Evolutionary conservation across 2,888 invertebrate species (phyloP), one percentile per base, ranked within the genome.

Genomic region (Caenorhabditis imperialis): DNA sequence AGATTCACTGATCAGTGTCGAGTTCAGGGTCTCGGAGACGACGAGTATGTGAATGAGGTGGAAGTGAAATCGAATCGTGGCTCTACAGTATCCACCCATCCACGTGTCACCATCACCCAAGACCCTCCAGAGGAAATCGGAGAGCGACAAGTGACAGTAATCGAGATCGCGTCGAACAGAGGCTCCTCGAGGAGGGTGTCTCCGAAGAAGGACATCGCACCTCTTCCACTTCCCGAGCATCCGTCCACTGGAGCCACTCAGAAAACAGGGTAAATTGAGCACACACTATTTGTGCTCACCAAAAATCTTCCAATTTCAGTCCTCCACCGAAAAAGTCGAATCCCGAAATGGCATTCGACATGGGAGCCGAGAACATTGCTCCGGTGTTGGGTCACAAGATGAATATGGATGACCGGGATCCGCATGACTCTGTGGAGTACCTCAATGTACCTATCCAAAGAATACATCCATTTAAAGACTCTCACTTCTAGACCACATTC

Each of bases 361-460:
- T 67, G 6, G 58, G 58, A 38, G 51, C 22, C 1, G 20, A 44
- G 5, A 51, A 50, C 12, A 67, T 67, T 12, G 58, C 42, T 0
- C 67, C 67, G 0, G 67, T 67, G 8, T 33, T 67, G 0, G 42
- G 20, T 3, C 58, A 67, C 27, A 67, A 58, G 20, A 62, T 76
- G 50, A 45, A 76, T 22, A 60, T 76, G 40, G 47, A 69, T 22
- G 72, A 76, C 37, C 45, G 76, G 18, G 76, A 76, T 51, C 58
- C 58, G 27, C 25, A 10, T 1, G 38, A 67, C 42, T 51, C 57
- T 14, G 67, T 45, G 4, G 38, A 67, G n/a, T 50, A 58, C n/a
- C 23, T 67, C 20, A 67, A 67, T 58, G 67, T 67, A 16, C 5
- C 18, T 33, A 3, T n/a, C n/a, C n/a, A n/a, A n/a, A n/a, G n/a